Conservation (phyloP, 2,113 vertebrate species). For the Scytalopus superciliaris region DNA sequence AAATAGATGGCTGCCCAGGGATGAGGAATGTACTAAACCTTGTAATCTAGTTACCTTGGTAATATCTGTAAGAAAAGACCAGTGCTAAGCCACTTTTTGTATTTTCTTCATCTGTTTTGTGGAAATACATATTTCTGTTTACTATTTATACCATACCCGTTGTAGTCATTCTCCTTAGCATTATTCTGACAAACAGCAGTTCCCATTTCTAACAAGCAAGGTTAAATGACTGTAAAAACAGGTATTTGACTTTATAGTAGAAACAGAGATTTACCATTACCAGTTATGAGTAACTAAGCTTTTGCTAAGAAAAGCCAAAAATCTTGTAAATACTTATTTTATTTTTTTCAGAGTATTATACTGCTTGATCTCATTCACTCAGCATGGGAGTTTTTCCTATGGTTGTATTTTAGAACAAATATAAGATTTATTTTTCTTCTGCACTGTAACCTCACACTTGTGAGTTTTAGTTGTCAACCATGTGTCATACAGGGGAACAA, state of each 20-base stretch:
- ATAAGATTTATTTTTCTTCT: not conserved
- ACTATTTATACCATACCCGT: not conserved
- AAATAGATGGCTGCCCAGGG: constrained; percentile 21
- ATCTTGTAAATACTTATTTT: not conserved
- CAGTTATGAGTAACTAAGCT: not conserved
- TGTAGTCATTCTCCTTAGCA: not conserved
- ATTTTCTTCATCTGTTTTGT: constrained; percentile 40
- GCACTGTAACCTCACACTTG: not conserved
- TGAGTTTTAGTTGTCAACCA: not conserved
- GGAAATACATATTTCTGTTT: constrained; percentile 31
- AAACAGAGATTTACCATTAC: not conserved
- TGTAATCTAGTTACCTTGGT: constrained; percentile 71
- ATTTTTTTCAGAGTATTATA: not conserved
- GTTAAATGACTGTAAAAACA: not conserved
- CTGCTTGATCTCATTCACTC: not conserved
- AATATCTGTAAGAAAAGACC: constrained; percentile 63
- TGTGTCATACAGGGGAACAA: no score
- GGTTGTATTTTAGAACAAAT: not conserved
- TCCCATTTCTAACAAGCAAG: not conserved
- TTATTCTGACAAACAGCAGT: not conserved
- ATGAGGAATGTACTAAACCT: constrained; percentile 54
- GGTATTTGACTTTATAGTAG: not conserved
- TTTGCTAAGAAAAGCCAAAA: not conserved
- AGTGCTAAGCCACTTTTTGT: constrained; percentile 16
- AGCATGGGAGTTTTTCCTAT: not conserved